Evolutionary conservation across 2,797 vertebrate genomes (phyloP), one percentile per base, ranked within the genome.

Genomic region (Astyanax mexicanus): DNA sequence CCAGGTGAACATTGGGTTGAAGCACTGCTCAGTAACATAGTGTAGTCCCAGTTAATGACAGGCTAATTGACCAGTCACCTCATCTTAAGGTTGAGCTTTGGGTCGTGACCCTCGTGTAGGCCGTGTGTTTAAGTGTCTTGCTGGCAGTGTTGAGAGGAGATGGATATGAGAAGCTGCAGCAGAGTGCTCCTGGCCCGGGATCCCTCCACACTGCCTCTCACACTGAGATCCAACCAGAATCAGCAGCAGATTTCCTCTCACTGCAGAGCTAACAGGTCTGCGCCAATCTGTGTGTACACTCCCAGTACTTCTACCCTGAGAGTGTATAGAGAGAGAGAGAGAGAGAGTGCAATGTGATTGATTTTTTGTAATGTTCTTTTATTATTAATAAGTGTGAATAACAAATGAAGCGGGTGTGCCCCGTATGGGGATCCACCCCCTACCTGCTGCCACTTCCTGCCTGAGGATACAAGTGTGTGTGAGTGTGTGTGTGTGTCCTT

Each of bases 371-470:
- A 71, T 21, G 61, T 65, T 87, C 82, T 90, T 93, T 90, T 90
- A 93, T 87, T 92, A 92, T 93, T 93, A 90, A 93, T 92, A 90
- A 90, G 88, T 86, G 92, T 93, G 91, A 94, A 94, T 93, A 93
- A 94, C 88, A 90, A 87, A 93, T 93, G 89, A 91, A 87, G 86
- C 86, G 88, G 74, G 65, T 73, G 79, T 60, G 47, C 87, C 89
- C 88, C 92, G 88, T 86, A 83, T 47, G 88, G 65, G 89, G 89
- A 88, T 87, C 86, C 83, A 83, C 85, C 87, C 85, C 86, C 86
- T 87, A 88, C 88, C 86, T 89, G 87, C 84, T 91, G 87, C 84
- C 91, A 90, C 92, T 93, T 93, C 92, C 91, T 92, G 88, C 91
- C 88, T 91, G 85, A 90, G 92, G 90, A 32, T 92, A 90, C 87